Conservation (phyloP, 2,888 invertebrate genomes). For the Dicranocentrus wangi region DNA sequence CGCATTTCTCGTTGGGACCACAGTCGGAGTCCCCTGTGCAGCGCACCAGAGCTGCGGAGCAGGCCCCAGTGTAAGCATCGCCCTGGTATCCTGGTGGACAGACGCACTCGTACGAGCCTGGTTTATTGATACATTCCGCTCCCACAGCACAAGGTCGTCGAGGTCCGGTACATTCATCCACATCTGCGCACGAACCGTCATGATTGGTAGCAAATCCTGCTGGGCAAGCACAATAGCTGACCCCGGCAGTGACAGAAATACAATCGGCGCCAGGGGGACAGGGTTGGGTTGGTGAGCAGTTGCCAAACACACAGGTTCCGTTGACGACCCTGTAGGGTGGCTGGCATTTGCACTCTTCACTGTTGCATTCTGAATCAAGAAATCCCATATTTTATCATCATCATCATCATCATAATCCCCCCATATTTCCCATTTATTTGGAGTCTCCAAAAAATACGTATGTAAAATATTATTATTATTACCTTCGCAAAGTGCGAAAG, state of each 20-base stretch:
- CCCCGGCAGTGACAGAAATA: constrained; percentile 89
- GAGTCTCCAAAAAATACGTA: background rate
- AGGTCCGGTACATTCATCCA: constrained; percentile 87
- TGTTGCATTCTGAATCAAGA: constrained; percentile 80
- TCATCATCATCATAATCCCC: background rate
- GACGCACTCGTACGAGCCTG: constrained; percentile 85
- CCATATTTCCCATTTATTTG: background rate
- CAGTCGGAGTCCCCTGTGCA: constrained; percentile 90
- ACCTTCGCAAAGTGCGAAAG: constrained; percentile 88
- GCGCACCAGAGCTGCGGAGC: constrained; percentile 86
- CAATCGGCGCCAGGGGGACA: constrained; percentile 92
- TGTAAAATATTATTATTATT: constrained; percentile 19
- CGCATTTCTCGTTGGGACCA: constrained; percentile 89
- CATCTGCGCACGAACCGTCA: constrained; percentile 89
- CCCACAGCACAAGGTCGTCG: constrained; percentile 85
- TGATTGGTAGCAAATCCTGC: constrained; percentile 85
- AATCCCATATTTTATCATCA: constrained; percentile 3
- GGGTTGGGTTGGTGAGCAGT: constrained; percentile 85
- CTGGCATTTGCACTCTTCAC: constrained; percentile 89
- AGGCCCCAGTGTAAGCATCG: constrained; percentile 78
- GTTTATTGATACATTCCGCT: constrained; percentile 87
- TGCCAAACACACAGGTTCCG: constrained; percentile 88
- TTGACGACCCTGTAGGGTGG: constrained; percentile 89
- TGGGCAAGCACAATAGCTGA: constrained; percentile 94
- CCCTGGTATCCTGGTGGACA: constrained; percentile 82